phyloP scores from a whole-genome alignment of 1,140 invertebrate species.

The Cydia fagiglandana region DNA sequence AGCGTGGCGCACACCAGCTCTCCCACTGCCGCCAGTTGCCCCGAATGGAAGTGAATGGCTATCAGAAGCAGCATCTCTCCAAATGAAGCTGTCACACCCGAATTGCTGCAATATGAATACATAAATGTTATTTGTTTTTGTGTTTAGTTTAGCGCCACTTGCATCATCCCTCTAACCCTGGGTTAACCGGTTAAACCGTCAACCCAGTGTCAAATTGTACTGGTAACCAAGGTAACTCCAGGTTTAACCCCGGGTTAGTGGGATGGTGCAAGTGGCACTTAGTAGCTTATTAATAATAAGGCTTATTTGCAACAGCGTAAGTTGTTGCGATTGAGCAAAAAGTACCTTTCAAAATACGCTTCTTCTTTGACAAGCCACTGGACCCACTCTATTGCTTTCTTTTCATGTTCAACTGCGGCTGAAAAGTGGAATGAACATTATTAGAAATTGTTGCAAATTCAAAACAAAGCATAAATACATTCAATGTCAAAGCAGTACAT shows the following conservation, averaged over 20 bases:
- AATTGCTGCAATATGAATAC: slow-evolving; percentile 79
- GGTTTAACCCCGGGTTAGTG: too few species aligned
- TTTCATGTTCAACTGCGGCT: slow-evolving; percentile 88
- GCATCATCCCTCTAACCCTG: too few species aligned
- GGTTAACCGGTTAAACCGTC: too few species aligned
- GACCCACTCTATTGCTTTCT: slow-evolving; percentile 95
- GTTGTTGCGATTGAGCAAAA: too few species aligned
- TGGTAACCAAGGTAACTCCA: too few species aligned
- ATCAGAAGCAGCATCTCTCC: slow-evolving; percentile 98
- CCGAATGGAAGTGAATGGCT: slow-evolving; percentile 98
- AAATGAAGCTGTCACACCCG: slow-evolving; percentile 90
- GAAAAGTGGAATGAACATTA: slow-evolving; percentile 40
- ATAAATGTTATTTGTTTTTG: neutral
- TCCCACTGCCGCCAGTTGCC: slow-evolving; percentile 94
- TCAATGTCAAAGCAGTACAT: slow-evolving; percentile 38
- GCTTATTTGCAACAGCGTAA: too few species aligned
- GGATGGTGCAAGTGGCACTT: too few species aligned
- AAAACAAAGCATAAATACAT: neutral
- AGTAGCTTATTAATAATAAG: too few species aligned
- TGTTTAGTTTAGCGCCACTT: too few species aligned
- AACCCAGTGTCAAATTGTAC: too few species aligned
- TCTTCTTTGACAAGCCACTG: slow-evolving; percentile 95
- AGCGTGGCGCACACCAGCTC: slow-evolving; percentile 96
- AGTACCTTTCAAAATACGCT: slow-evolving; percentile 87
- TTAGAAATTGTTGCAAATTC: slow-evolving; percentile 6